Evolutionary conservation across 2,797 vertebrate species (phyloP).

Genomic region (Galagoides demidoff): DNA sequence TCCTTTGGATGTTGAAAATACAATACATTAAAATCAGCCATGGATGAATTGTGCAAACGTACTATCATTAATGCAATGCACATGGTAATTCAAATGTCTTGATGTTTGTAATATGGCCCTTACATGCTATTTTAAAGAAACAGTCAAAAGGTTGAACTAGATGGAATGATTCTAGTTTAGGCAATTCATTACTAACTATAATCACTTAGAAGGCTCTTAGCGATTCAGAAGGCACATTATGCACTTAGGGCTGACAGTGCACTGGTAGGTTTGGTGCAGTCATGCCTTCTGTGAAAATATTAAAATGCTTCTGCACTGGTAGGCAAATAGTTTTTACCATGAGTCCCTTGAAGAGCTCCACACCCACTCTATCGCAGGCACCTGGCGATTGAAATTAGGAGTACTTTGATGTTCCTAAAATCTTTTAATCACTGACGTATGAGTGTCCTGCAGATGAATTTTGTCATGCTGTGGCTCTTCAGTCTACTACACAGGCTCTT

Average conservation of each 20-base stretch:
- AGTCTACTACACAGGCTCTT: not conserved
- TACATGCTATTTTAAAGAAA: not conserved
- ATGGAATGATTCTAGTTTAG: not conserved
- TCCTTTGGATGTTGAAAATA: not conserved
- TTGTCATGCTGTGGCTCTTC: constrained; percentile 16
- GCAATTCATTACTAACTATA: not conserved
- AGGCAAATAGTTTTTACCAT: not conserved
- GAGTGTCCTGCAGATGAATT: constrained; percentile 44
- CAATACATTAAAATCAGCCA: not conserved
- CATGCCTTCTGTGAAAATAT: constrained; percentile 20
- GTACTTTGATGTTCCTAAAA: not conserved
- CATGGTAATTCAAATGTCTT: not conserved
- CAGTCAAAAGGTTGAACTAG: not conserved
- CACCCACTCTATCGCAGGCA: not conserved
- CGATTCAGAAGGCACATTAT: not conserved
- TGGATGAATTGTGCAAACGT: not conserved
- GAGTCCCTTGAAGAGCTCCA: not conserved
- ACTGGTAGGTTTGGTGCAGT: not conserved
- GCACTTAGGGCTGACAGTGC: not conserved
- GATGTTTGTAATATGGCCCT: not conserved
- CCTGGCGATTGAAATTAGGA: constrained; percentile 38
- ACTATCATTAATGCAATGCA: not conserved
- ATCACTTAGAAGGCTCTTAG: not conserved
- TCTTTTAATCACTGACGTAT: not conserved
- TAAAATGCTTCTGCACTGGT: not conserved